Conservation (phyloP, 2,888 invertebrate species). For the Rhorus exstirpatorius region DNA sequence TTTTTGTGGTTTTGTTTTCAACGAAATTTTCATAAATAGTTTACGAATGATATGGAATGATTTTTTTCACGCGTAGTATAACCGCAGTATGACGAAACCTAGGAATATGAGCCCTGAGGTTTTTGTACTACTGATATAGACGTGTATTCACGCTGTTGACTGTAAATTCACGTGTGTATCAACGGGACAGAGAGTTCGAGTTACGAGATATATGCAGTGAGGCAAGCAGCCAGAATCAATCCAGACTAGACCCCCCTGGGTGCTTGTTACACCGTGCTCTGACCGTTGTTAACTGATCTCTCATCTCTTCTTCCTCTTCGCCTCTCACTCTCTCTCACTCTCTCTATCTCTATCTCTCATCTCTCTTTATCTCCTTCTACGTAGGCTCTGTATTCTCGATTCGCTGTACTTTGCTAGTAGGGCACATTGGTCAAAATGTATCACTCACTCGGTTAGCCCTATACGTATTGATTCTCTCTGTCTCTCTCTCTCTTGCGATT, state of each 20-base stretch:
- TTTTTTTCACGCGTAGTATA: background rate
- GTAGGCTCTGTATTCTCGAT: slow-evolving; percentile 37
- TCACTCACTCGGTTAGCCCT: slow-evolving; percentile 25
- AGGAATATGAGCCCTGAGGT: slow-evolving; percentile 35
- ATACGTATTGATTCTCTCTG: background rate
- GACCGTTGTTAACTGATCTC: slow-evolving; percentile 65
- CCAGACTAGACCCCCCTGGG: slow-evolving; percentile 71
- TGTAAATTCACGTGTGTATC: slow-evolving; percentile 61
- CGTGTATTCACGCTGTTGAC: slow-evolving; percentile 48
- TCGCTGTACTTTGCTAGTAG: slow-evolving; percentile 60
- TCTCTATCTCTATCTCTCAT: background rate
- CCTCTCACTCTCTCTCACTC: slow-evolving; percentile 12
- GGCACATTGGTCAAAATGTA: slow-evolving; percentile 53
- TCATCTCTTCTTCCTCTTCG: slow-evolving; percentile 11
- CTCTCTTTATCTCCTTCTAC: background rate
- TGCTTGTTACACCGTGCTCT: slow-evolving; percentile 71
- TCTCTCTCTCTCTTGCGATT: slow-evolving; percentile 31
- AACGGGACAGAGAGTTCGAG: slow-evolving; percentile 47
- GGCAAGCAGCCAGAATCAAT: slow-evolving; percentile 66
- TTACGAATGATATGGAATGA: too few species aligned
- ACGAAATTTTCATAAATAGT: too few species aligned
- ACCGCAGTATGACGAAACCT: background rate
- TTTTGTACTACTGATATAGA: slow-evolving; percentile 14
- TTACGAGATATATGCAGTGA: slow-evolving; percentile 69
- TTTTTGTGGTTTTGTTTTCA: too few species aligned